phyloP scores from a whole-genome alignment of 2,888 invertebrate species.

The Thera obeliscata region DNA sequence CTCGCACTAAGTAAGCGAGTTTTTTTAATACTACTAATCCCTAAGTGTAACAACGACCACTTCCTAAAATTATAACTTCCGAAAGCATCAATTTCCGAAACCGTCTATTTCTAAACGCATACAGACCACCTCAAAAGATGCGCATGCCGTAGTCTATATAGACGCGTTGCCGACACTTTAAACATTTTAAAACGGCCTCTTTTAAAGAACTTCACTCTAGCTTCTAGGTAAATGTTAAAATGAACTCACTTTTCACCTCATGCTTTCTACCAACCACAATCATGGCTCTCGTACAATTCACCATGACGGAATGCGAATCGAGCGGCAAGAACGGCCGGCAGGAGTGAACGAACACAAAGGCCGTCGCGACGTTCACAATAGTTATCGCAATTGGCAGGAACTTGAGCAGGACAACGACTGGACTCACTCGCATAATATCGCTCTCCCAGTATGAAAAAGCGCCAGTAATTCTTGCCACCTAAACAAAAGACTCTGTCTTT shows the following conservation, averaged over 20 bases:
- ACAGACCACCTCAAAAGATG: no score
- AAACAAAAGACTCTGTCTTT: conserved; percentile 40
- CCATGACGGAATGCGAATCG: conserved; percentile 48
- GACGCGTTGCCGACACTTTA: no score
- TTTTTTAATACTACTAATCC: no score
- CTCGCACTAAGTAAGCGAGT: no score
- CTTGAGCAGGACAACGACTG: conserved; percentile 67
- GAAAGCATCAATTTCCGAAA: no score
- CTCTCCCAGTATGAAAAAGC: conserved; percentile 72
- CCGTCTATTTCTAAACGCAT: no score
- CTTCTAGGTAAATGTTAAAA: neutral
- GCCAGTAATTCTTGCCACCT: conserved; percentile 72
- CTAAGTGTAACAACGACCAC: no score
- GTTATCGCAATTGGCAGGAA: conserved; percentile 70
- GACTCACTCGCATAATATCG: conserved; percentile 71
- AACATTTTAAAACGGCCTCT: no score
- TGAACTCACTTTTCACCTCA: conserved; percentile 56
- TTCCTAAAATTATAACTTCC: no score
- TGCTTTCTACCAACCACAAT: conserved; percentile 45
- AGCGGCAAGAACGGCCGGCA: conserved; percentile 53
- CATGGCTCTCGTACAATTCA: conserved; percentile 62
- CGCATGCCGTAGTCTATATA: no score
- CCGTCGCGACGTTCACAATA: conserved; percentile 68
- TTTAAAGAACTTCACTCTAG: no score
- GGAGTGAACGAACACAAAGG: conserved; percentile 64